Conservation (phyloP, 1,140 invertebrate species). For the Penaeus indicus region DNA sequence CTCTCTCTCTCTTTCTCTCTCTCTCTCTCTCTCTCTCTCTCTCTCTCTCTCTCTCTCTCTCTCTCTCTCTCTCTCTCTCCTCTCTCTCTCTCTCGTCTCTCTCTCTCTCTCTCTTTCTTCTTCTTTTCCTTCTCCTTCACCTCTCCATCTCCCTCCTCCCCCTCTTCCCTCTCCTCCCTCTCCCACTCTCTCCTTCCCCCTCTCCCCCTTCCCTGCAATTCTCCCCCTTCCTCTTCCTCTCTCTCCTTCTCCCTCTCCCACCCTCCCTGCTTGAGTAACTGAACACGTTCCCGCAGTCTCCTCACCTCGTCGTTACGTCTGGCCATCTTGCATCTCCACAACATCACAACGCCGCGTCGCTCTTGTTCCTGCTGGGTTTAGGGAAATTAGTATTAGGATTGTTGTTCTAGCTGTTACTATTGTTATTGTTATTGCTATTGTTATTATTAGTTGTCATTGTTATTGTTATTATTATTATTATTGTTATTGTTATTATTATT, state of each 20-base stretch:
- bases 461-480: no score
- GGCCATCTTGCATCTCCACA: slow-evolving; percentile 43
- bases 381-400: no score
- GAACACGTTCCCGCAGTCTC: slow-evolving; percentile 47
- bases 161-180: not conserved
- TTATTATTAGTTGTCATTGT: no score
- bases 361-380: slow-evolving; percentile 21
- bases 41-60: not conserved
- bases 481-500: no score
- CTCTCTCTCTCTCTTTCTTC: no score
- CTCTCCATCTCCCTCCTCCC: not conserved
- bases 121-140: not conserved
- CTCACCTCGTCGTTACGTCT: slow-evolving; percentile 60
- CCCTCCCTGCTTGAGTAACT: slow-evolving; percentile 47
- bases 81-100: not conserved
- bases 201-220: not conserved
- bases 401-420: no score
- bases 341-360: slow-evolving; percentile 29
- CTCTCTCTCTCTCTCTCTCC: not conserved
- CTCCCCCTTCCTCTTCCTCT: no score
- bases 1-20: no score
- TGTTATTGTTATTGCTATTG: no score
- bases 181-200: not conserved
- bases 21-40: not conserved
- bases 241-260: slow-evolving; percentile 43